phyloP scores from a whole-genome alignment of 2,888 invertebrate species.

The Lasioglossum figueresi region DNA sequence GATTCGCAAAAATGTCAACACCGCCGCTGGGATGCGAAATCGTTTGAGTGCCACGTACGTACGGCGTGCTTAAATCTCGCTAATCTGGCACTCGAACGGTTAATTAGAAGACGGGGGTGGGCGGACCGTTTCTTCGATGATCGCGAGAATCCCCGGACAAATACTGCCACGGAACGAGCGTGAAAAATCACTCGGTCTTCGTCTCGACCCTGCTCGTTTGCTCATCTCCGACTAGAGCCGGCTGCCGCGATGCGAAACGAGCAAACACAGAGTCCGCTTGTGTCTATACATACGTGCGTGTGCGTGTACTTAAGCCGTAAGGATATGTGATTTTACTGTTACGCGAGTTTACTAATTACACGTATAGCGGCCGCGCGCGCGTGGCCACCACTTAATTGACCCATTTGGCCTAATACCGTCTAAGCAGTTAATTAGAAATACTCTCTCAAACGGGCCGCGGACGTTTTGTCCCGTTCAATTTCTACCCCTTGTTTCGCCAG shows the following conservation, averaged over 20 bases:
- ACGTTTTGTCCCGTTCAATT: not conserved
- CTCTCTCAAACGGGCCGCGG: constrained; percentile 14
- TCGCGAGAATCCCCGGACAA: constrained; percentile 16
- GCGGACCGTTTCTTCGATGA: constrained; percentile 18
- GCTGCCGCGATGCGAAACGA: constrained; percentile 19
- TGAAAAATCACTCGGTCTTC: not conserved
- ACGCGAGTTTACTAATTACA: constrained; percentile 48
- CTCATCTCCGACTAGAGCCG: constrained; percentile 20
- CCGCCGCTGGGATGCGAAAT: not conserved
- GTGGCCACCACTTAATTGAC: constrained; percentile 54
- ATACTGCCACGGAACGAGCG: constrained; percentile 40
- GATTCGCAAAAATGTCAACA: not conserved
- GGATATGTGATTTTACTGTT: constrained; percentile 70
- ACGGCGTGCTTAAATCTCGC: not conserved
- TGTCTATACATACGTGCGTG: constrained; percentile 44
- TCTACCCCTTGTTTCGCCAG: not conserved
- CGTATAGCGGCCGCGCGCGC: constrained; percentile 27
- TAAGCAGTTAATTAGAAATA: constrained; percentile 23
- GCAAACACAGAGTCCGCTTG: constrained; percentile 38
- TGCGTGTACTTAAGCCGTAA: constrained; percentile 60
- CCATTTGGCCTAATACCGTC: constrained; percentile 54
- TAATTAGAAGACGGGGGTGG: constrained; percentile 13
- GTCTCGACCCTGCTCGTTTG: constrained; percentile 27
- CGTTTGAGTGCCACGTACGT: not conserved
- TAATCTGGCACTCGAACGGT: not conserved